phyloP scores from a whole-genome alignment of 2,113 vertebrate species.

The Haplochromis vanheusdeni region DNA sequence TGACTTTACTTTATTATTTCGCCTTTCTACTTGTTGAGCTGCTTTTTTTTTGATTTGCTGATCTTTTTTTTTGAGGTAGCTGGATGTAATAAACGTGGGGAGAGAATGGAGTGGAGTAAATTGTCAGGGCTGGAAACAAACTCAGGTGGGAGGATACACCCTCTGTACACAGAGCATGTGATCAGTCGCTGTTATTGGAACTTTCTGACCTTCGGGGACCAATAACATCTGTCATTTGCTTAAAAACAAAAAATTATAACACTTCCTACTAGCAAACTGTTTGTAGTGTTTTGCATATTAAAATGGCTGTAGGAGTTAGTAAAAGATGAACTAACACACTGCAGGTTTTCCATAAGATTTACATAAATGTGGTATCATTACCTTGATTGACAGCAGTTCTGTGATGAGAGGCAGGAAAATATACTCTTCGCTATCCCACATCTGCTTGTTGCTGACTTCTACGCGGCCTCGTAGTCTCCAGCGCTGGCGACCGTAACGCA shows the following conservation, averaged over 20 bases:
- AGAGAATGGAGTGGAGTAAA: neutral
- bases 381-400: conserved; percentile 97
- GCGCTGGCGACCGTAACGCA: conserved; percentile 94
- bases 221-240: neutral
- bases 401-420: conserved; percentile 92
- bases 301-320: neutral
- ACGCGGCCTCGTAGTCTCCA: conserved; percentile 95
- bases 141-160: neutral
- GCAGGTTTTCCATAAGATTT: neutral
- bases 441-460: conserved; percentile 91
- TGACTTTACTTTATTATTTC: neutral
- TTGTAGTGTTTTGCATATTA: neutral
- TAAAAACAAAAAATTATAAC: neutral
- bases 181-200: neutral
- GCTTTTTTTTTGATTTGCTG: neutral
- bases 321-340: neutral
- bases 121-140: neutral
- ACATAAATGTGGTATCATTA: conserved; percentile 31
- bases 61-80: neutral
- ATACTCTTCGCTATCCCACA: conserved; percentile 97
- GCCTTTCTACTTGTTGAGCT: neutral
- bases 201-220: neutral
- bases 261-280: neutral
- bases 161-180: neutral
- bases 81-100: neutral